Base-by-base conservation (phyloP, 2,888 invertebrate genomes). In the Andrena minutula region DNA sequence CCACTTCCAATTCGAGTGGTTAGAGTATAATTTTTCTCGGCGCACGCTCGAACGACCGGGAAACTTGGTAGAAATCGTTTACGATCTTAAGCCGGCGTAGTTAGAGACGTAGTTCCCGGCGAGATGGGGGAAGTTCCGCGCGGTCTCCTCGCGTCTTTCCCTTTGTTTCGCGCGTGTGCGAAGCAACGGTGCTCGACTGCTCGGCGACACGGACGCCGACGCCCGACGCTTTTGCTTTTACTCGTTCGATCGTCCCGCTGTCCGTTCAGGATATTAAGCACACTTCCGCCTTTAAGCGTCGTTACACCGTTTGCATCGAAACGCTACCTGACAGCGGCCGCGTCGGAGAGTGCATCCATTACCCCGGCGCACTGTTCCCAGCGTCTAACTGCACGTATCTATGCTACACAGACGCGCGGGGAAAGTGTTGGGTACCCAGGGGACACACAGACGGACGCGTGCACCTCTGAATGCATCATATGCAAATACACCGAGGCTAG, bases 1-100 rank as follows among this genome's bases (percentile, higher is more conserved):
- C 49, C 49, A 12, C 10, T 86, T 83, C 76, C 87, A 81, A 79
- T 85, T 87, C 83, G 75, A 83, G 69, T 53, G 81, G 51, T 76
- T 64, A 78, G 79, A 82, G 78, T 77, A 85, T 83, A 70, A 83
- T 88, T 84, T 87, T 84, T 83, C 76, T 75, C 49, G 53, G 8
- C n/a, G n/a, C 23, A 20, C 58, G 61, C 51, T n/a, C 16, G 32
- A 53, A 8, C 23, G 32, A 23, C 8, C 5, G 26, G 7, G 58
- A 28, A 84, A 83, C 74, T 76, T 74, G 8, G 35, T 7, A 66
- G 35, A 75, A 82, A 82, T 69, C 68, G 78, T 69, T 77, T 75
- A 61, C 76, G 71, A 63, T 70, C 76, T 74, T 68, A 75, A 83
- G 72, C 72, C 66, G 51, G 30, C 51, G 51, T 66, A 74, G 79